Evolutionary conservation across 2,888 invertebrate genomes (phyloP), one percentile per base, ranked within the genome.

Genomic region (Phymatocera aterrima): DNA sequence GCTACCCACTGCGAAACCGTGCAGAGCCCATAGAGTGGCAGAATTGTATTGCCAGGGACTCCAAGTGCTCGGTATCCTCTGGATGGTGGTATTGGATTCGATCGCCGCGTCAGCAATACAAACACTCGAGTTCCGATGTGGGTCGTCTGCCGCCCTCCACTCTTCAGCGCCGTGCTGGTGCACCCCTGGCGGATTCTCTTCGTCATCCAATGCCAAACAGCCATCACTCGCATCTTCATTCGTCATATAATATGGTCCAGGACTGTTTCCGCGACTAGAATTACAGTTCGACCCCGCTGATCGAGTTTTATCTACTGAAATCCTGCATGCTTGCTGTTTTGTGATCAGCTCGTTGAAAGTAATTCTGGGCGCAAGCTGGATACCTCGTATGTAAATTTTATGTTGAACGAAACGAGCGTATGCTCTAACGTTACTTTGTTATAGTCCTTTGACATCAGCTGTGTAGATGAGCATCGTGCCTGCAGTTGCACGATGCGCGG

Each of bases 81-180:
- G 72, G 72, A 72, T 72, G 34, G 89, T 89, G 88, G 90, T 78
- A 80, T 77, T 78, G 78, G 88, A 89, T 88, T 90, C 89, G 89
- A 89, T 88, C 87, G 90, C 89, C 88, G 88, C 89, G 90, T 90
- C 90, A 90, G 90, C 90, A 90, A 89, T 90, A 90, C 89, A 90
- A 90, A 90, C 89, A 90, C 90, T 90, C 86, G 85, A 87, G 86
- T 81, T 86, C 87, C 89, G 88, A 89, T 89, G 89, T 88, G 89
- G 90, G 88, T 88, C 89, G 88, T 82, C 78, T 60, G 78, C 65
- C 60, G 28, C 74, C 80, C 72, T 74, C 80, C 80, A 80, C 83
- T 81, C 65, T 43, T 28, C 24, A 51, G 37, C 68, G 24, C 60
- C 40, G 57, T 46, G 54, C 46, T 82, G 80, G 82, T 83, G 82